Percentiles rank a stretch among this genome's conserved stretches.
phyloP scores from a whole-genome alignment of 2,113 vertebrate species.

The Zosterops borbonicus region DNA sequence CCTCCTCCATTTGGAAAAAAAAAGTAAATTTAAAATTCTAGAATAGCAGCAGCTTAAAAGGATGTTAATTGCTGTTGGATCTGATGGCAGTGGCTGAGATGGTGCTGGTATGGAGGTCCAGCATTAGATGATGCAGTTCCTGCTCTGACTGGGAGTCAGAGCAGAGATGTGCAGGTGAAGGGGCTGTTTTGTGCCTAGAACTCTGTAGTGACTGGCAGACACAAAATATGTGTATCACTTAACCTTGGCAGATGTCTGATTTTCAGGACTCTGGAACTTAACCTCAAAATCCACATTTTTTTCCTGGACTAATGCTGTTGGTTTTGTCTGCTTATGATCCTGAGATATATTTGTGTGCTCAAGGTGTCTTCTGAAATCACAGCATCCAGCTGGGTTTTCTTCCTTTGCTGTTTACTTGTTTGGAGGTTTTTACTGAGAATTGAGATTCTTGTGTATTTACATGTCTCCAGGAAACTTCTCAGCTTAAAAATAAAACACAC shows the following conservation, averaged over 20 bases:
- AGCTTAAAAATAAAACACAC: background rate
- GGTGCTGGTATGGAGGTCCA: background rate
- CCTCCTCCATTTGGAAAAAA: background rate
- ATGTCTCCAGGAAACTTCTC: background rate
- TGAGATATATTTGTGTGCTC: background rate
- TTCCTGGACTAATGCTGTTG: background rate
- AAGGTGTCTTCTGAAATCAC: background rate
- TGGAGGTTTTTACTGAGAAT: background rate
- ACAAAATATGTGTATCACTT: rapidly evolving
- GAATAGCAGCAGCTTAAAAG: background rate
- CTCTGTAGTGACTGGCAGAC: background rate
- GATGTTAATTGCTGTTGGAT: background rate
- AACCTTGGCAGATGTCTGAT: background rate
- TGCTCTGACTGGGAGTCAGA: background rate
- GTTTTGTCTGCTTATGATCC: background rate
- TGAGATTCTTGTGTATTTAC: background rate
- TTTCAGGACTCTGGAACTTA: background rate
- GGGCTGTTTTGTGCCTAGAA: background rate
- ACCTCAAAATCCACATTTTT: background rate
- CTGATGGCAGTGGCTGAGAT: rapidly evolving
- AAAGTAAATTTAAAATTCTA: background rate
- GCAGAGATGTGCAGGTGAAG: background rate
- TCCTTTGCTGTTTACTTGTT: background rate
- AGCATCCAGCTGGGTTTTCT: background rate
- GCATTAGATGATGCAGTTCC: rapidly evolving